A percentile compares a stretch with the other conserved stretches of the same genome.
phyloP scores from a whole-genome alignment of 2,113 vertebrate species.

The Indri indri region DNA sequence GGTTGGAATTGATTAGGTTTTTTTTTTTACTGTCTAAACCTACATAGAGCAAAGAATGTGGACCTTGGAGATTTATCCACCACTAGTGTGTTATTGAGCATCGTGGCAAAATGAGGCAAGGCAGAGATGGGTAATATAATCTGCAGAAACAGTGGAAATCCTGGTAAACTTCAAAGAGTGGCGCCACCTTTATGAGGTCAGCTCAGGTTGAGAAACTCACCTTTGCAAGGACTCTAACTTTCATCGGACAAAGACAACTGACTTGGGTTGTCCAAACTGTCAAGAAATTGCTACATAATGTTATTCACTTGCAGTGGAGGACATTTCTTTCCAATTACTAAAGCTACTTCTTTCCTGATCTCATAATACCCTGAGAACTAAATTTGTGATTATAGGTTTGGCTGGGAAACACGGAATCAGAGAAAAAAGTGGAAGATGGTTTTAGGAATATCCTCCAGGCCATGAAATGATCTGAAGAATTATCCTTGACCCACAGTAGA shows the following conservation, averaged over 20 bases:
- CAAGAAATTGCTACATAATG: neutral
- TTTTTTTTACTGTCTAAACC: conserved; percentile 11
- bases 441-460: neutral
- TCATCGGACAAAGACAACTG: neutral
- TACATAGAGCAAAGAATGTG: neutral
- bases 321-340: conserved; percentile 4
- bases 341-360: neutral
- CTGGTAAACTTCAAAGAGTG: neutral
- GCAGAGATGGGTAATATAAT: neutral
- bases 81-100: neutral
- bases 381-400: conserved; percentile 11
- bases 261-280: neutral
- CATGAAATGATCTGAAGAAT: neutral
- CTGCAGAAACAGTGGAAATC: neutral
- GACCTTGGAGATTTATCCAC: neutral
- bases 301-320: neutral
- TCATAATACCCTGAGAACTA: neutral
- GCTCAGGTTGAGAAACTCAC: neutral
- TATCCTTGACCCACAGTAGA: neutral
- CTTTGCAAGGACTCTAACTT: neutral
- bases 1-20: conserved; percentile 31
- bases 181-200: neutral
- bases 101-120: neutral
- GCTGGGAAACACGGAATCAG: neutral
- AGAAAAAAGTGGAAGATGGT: neutral